phyloP scores from a whole-genome alignment of 2,113 vertebrate genomes.

The Motacilla tschutschensis region DNA sequence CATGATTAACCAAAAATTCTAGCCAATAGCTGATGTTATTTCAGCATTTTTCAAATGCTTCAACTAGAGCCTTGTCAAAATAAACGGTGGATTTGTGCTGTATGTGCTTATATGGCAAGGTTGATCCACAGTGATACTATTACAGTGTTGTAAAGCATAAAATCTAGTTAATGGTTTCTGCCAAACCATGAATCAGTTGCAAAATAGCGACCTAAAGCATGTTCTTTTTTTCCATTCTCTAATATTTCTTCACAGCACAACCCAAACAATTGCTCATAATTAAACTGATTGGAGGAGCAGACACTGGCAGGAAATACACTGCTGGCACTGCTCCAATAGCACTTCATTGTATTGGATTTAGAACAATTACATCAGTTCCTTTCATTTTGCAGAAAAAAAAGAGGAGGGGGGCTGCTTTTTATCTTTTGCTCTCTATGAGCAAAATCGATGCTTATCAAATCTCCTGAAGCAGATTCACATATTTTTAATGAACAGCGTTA shows the following conservation, averaged over 20 bases:
- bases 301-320: slow-evolving; percentile 72
- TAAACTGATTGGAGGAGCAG: slow-evolving; percentile 73
- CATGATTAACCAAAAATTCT: slow-evolving; percentile 35
- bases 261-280: slow-evolving; percentile 82
- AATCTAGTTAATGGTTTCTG: slow-evolving; percentile 71
- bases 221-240: slow-evolving; percentile 83
- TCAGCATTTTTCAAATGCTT: slow-evolving; percentile 75
- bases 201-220: slow-evolving; percentile 68
- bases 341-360: slow-evolving; percentile 70
- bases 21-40: slow-evolving; percentile 63
- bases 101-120: slow-evolving; percentile 83
- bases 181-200: slow-evolving; percentile 82
- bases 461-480: not conserved
- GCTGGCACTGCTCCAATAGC: slow-evolving; percentile 54
- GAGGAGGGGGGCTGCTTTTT: not conserved
- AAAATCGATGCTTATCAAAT: slow-evolving; percentile 42
- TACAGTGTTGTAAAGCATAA: slow-evolving; percentile 71
- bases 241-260: slow-evolving; percentile 76
- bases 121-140: slow-evolving; percentile 66
- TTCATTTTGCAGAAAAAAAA: slow-evolving; percentile 53
- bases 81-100: slow-evolving; percentile 66
- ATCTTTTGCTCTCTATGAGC: not conserved
- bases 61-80: slow-evolving; percentile 72
- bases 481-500: not conserved
- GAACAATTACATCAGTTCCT: slow-evolving; percentile 76